Percentiles rank a stretch among this genome's conserved stretches.
phyloP scores from a whole-genome alignment of 2,797 vertebrate species.

The Pseudopleuronectes americanus region DNA sequence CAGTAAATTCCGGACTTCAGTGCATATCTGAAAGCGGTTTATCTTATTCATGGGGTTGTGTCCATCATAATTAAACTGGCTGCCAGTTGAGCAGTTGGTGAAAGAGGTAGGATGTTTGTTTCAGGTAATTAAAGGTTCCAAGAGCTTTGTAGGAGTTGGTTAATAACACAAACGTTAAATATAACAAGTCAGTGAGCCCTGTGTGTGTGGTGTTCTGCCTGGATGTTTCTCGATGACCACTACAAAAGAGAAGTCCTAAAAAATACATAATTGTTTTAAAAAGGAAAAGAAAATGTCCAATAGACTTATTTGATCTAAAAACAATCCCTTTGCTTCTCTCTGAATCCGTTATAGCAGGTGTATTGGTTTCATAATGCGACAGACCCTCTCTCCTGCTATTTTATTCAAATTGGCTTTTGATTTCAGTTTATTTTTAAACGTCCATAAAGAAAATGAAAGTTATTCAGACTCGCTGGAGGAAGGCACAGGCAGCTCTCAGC shows the following conservation, averaged over 20 bases:
- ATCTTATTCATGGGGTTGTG: too few species aligned
- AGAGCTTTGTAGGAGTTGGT: too few species aligned
- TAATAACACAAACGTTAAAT: too few species aligned
- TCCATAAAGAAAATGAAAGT: not conserved
- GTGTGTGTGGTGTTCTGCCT: not conserved
- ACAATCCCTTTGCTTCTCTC: not conserved
- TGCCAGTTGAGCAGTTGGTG: too few species aligned
- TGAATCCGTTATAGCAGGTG: not conserved
- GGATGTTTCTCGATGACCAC: not conserved
- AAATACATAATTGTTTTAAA: not conserved
- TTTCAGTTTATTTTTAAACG: constrained; percentile 23
- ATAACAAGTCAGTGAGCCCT: too few species aligned
- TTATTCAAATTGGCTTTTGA: not conserved
- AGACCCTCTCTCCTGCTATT: not conserved
- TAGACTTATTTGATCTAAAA: too few species aligned
- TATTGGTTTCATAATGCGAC: not conserved
- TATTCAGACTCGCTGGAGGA: constrained; percentile 1
- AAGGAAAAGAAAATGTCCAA: not conserved
- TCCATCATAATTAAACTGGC: too few species aligned
- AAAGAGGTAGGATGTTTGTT: too few species aligned
- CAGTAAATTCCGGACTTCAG: too few species aligned
- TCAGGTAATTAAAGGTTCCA: too few species aligned
- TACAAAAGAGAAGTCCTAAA: too few species aligned
- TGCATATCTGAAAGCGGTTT: too few species aligned
- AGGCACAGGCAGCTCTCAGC: constrained; percentile 16